Conservation (phyloP, 2,113 vertebrate species). For the rat (Rattus norvegicus) region DNA sequence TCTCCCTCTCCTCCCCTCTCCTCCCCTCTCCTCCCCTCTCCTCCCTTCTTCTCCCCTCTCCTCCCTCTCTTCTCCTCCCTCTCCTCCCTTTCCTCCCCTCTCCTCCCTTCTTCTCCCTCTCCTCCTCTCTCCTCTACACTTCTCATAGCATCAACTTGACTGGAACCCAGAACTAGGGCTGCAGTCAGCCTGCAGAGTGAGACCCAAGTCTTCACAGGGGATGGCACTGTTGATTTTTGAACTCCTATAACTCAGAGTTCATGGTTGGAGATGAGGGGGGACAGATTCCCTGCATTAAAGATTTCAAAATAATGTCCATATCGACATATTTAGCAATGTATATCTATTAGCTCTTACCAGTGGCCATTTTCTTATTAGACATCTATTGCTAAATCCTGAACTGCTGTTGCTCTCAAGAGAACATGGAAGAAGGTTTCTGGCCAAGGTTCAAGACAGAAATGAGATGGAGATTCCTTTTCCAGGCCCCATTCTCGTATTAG, state of each 20-base stretch:
- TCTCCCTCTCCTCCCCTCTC: no score
- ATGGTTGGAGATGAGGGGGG: no score
- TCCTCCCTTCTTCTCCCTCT: no score
- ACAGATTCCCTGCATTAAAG: background rate
- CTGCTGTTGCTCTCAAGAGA: background rate
- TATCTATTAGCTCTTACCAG: background rate
- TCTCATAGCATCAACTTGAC: background rate
- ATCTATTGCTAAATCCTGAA: background rate
- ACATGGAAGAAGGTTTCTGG: background rate
- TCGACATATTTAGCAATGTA: background rate
- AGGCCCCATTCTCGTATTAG: background rate
- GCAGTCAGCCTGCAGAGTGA: rapidly evolving
- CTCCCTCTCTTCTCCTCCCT: no score
- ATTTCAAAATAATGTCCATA: background rate
- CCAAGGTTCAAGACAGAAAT: background rate
- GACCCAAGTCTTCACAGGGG: background rate
- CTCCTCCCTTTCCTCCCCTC: no score
- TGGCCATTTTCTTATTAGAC: background rate
- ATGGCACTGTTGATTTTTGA: background rate
- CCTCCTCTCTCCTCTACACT: no score
- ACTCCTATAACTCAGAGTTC: background rate
- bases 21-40: no score
- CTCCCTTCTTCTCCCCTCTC: no score
- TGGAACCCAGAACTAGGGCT: background rate
- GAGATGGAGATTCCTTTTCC: background rate